Conservation (phyloP, 2,113 vertebrate species). For the Myxocyprinus asiaticus region DNA sequence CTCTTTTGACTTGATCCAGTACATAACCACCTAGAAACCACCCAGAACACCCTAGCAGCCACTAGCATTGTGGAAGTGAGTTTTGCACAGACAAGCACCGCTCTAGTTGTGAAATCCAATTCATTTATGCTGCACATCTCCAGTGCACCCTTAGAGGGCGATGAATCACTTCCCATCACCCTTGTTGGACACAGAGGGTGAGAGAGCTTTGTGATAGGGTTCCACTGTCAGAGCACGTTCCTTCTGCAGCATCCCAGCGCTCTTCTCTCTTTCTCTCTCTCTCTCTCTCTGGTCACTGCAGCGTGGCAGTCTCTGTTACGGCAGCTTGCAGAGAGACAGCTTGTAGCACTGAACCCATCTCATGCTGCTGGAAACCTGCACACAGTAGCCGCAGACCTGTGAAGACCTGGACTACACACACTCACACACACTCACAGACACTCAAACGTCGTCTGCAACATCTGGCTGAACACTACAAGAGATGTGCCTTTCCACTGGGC, state of each 20-base stretch:
- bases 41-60: neutral
- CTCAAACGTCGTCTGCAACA: conserved; percentile 33
- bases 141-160: conserved; percentile 61
- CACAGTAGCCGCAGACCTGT: conserved; percentile 44
- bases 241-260: conserved; percentile 55
- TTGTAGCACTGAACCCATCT: conserved; percentile 28
- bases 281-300: conserved; percentile 40
- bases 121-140: neutral
- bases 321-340: conserved; percentile 31
- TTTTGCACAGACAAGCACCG: neutral
- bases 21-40: neutral
- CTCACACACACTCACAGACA: conserved; percentile 41
- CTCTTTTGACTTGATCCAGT: too few relatives aligned
- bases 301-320: conserved; percentile 26
- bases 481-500: conserved; percentile 63
- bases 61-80: neutral
- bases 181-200: conserved; percentile 59
- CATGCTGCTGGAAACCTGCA: conserved; percentile 32
- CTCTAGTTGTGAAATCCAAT: neutral
- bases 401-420: conserved; percentile 36
- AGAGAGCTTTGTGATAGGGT: conserved; percentile 61
- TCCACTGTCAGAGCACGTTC: conserved; percentile 55
- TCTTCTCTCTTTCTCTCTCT: conserved; percentile 57
- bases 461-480: conserved; percentile 33
- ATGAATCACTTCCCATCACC: conserved; percentile 67